Evolutionary conservation across 2,113 vertebrate genomes (phyloP).

Genomic region (Eolophus roseicapilla): DNA sequence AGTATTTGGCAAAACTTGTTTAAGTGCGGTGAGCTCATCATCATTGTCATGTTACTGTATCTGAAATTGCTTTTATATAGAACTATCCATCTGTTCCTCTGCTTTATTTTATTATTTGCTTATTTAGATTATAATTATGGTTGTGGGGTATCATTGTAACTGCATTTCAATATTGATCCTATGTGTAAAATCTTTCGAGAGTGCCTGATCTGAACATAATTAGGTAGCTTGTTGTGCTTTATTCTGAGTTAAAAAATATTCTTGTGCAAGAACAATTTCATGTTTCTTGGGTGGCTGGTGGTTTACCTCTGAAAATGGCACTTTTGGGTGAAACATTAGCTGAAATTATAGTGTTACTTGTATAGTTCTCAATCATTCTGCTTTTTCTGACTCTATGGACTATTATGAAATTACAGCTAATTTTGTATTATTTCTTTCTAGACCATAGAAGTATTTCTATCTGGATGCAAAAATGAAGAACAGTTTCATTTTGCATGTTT

Average conservation of each 20-base stretch:
- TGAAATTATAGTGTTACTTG: not conserved
- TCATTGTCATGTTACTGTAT: not conserved
- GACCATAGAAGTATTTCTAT: too few relatives aligned
- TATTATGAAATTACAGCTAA: not conserved
- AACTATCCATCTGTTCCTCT: not conserved
- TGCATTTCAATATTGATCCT: constrained; percentile 22
- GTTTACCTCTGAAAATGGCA: constrained; percentile 2
- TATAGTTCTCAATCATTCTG: not conserved
- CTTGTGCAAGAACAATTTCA: not conserved
- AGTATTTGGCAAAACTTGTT: not conserved
- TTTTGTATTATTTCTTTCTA: not conserved
- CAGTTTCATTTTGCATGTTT: not conserved
- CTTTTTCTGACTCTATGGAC: not conserved
- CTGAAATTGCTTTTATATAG: constrained; percentile 21
- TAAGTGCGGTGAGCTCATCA: not conserved
- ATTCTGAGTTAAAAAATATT: not conserved
- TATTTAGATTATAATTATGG: constrained; percentile 42
- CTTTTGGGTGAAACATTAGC: not conserved
- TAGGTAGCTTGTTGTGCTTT: not conserved
- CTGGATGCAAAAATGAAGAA: too few relatives aligned
- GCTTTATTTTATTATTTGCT: constrained; percentile 29
- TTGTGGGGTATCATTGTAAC: not conserved
- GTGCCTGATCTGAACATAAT: constrained; percentile 17
- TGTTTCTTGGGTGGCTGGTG: not conserved
- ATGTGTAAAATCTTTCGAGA: constrained; percentile 27